Evolutionary conservation across 2,888 invertebrate species (phyloP), one percentile per base, ranked within the genome.

Genomic region (Notodonta ziczac): DNA sequence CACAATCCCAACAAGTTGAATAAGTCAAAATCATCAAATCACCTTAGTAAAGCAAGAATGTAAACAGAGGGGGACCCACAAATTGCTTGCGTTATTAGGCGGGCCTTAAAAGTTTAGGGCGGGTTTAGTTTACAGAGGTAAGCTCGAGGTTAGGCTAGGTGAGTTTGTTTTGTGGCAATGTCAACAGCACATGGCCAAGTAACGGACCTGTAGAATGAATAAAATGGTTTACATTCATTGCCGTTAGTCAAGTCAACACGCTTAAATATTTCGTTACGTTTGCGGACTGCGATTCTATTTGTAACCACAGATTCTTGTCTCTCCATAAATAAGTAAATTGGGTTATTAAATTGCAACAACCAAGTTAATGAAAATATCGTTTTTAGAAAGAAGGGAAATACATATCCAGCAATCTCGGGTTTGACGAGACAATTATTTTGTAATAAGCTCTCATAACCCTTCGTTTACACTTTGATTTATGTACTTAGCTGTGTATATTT

Each of bases 11-110:
- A 84, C 85, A 86, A 86, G 86, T 88, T 88, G 85, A 91, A 91
- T 91, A 90, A 91, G 89, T 91, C 89, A 88, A 90, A 91, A 92
- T 93, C 92, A 91, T 92, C 91, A 93, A 93, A 92, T 93, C 90
- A 91, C 89, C 90, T 89, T 80, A 80, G 87, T 84, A 86, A 88
- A 89, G 88, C 86, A 88, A 89, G 88, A 87, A 85, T 84, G 88
- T 84, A 93, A 93, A 92, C 88, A 92, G 86, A 87, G 90, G 89
- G 90, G 85, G 86, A 83, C 88, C 89, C 89, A 75, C 86, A 90
- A 92, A 91, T 90, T 90, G 90, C 91, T 89, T 86, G 89, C 89
- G 87, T 92, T 92, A 92, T 92, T 92, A 93, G 86, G 86, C 85
- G 87, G 82, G 84, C 89, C 91, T 90, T 89, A 89, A 93, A 93